These are phyloP conservation scores for Agrotis ipsilon DNA, from an alignment of 2,888 invertebrate genomes.

Conservation along the genomic window DNA sequence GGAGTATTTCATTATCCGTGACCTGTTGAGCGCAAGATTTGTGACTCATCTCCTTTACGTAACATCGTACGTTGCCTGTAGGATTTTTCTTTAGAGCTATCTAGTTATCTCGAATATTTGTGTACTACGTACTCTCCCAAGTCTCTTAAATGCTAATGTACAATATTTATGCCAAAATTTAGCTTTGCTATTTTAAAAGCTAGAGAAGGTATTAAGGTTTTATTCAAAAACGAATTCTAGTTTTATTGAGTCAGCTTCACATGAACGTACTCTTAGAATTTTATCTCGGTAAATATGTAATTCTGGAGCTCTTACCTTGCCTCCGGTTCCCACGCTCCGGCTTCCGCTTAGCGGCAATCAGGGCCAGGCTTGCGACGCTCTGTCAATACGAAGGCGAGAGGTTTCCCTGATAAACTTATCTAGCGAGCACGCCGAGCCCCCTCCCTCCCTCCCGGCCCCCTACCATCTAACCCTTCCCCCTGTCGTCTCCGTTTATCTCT, in stretches of 20 bases:
- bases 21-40: slow-evolving; percentile 89
- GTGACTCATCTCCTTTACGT: slow-evolving; percentile 82
- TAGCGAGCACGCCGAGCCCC: slow-evolving; percentile 71
- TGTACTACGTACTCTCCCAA: slow-evolving; percentile 30
- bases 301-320: slow-evolving; percentile 80
- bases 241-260: slow-evolving; percentile 48
- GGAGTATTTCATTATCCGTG: slow-evolving; percentile 88
- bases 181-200: slow-evolving; percentile 17
- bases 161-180: slow-evolving; percentile 37
- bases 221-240: slow-evolving; percentile 38
- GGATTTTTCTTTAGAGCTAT: slow-evolving; percentile 65
- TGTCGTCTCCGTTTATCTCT: slow-evolving; percentile 86
- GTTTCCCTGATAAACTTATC: slow-evolving; percentile 91
- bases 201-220: slow-evolving; percentile 16
- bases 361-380: slow-evolving; percentile 87
- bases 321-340: slow-evolving; percentile 83
- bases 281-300: slow-evolving; percentile 78
- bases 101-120: slow-evolving; percentile 50
- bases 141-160: slow-evolving; percentile 34
- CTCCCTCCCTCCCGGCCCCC: slow-evolving; percentile 56
- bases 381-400: slow-evolving; percentile 90
- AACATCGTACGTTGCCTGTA: slow-evolving; percentile 71
- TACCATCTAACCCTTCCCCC: slow-evolving; percentile 70
- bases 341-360: slow-evolving; percentile 90
- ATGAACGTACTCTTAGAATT: slow-evolving; percentile 69